Evolutionary conservation across 2,888 invertebrate genomes (phyloP).

Genomic region (Charanyca ferruginea): DNA sequence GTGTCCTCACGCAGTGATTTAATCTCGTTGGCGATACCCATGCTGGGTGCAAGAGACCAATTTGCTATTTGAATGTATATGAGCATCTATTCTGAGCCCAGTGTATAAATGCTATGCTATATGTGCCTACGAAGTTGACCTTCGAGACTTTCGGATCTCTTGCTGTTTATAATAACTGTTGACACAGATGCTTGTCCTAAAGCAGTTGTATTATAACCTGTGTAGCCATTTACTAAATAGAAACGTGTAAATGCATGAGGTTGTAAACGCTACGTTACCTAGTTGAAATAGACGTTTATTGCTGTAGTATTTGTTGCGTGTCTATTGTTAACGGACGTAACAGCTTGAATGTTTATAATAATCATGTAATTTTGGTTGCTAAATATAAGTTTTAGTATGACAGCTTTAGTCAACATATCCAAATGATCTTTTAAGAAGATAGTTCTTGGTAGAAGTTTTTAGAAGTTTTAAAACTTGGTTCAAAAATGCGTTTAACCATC

Average conservation of each 20-base stretch:
- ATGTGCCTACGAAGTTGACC: slow-evolving; percentile 57
- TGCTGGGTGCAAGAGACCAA: slow-evolving; percentile 60
- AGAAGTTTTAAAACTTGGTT: slow-evolving; percentile 43
- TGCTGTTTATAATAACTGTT: slow-evolving; percentile 48
- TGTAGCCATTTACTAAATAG: slow-evolving; percentile 36
- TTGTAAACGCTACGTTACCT: slow-evolving; percentile 12
- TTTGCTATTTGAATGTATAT: slow-evolving; percentile 62
- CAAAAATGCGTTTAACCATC: slow-evolving; percentile 69
- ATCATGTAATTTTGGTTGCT: slow-evolving; percentile 1
- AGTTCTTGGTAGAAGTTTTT: slow-evolving; percentile 38
- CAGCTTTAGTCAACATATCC: not conserved
- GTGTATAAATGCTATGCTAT: slow-evolving; percentile 33
- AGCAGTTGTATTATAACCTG: slow-evolving; percentile 38
- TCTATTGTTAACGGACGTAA: slow-evolving; percentile 9
- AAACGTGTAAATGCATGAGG: slow-evolving; percentile 22
- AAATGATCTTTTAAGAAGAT: slow-evolving; percentile 16
- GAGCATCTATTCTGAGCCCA: slow-evolving; percentile 32
- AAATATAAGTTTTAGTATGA: slow-evolving; percentile 6
- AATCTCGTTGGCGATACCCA: slow-evolving; percentile 64
- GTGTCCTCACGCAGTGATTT: slow-evolving; percentile 71
- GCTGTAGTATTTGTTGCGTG: slow-evolving; percentile 25
- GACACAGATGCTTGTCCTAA: slow-evolving; percentile 45
- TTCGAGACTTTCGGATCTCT: slow-evolving; percentile 57
- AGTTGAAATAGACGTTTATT: slow-evolving; percentile 6
- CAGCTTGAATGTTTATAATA: slow-evolving; percentile 2